A percentile compares a stretch with the other conserved stretches of the same genome.
Evolutionary conservation across 1,140 invertebrate species (phyloP).

Genomic region (Tetramorium alpestre): DNA sequence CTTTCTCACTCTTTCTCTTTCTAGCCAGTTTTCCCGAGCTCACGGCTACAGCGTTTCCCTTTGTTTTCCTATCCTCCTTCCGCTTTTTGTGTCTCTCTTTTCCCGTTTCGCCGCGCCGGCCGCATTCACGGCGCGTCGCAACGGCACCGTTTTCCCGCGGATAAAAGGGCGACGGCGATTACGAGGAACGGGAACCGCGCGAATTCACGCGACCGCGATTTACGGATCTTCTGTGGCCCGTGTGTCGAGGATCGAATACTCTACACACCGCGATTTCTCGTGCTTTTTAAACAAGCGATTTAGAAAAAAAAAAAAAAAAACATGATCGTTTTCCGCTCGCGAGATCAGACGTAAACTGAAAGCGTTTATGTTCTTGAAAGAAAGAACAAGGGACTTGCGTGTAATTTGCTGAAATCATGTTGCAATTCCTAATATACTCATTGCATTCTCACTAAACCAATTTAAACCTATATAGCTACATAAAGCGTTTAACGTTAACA

Average conservation of each 20-base stretch:
- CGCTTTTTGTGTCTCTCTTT: slow-evolving; percentile 39
- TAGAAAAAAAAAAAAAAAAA: not conserved
- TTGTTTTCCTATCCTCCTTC: slow-evolving; percentile 28
- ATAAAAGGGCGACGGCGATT: slow-evolving; percentile 50
- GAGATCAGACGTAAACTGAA: not conserved
- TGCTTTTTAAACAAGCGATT: not conserved
- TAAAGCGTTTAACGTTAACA: not conserved
- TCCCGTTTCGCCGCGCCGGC: slow-evolving; percentile 8
- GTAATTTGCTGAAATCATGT: not conserved
- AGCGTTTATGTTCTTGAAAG: not conserved
- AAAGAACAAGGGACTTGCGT: not conserved
- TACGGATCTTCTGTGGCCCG: slow-evolving; percentile 19
- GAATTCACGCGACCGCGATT: slow-evolving; percentile 55
- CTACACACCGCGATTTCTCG: not conserved
- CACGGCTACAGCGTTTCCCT: not conserved
- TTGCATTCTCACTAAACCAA: not conserved
- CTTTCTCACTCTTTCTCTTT: too few species aligned
- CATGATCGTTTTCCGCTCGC: not conserved
- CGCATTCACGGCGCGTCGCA: slow-evolving; percentile 53
- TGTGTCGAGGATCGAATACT: not conserved
- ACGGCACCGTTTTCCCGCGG: slow-evolving; percentile 48
- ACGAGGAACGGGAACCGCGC: slow-evolving; percentile 15
- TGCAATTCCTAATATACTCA: not conserved
- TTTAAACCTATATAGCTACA: not conserved
- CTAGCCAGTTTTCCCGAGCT: not conserved